Evolutionary conservation across 2,113 vertebrate species (phyloP).

Genomic region (Barnardius zonarius): DNA sequence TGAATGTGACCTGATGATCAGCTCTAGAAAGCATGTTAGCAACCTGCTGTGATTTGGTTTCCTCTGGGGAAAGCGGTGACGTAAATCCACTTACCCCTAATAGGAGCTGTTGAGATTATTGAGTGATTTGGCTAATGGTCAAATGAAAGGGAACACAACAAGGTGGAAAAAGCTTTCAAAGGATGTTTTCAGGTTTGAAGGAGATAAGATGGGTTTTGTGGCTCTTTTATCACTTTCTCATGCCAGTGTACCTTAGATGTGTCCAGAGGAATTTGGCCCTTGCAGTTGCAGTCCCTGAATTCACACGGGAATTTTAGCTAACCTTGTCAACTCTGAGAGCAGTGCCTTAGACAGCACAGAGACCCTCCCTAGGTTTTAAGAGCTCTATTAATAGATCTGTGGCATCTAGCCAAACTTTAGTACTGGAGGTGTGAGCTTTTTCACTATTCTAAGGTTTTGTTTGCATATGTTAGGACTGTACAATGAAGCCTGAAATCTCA

Average conservation of each 20-base stretch:
- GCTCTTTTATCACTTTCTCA: constrained; percentile 65
- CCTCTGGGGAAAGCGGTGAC: constrained; percentile 46
- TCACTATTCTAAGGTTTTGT: constrained; percentile 11
- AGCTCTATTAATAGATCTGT: constrained; percentile 72
- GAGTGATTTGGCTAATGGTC: constrained; percentile 31
- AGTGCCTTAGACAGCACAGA: constrained; percentile 53
- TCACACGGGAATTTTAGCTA: constrained; percentile 66
- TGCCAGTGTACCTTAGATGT: constrained; percentile 44
- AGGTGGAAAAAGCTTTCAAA: constrained; percentile 43
- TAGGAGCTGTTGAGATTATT: constrained; percentile 58
- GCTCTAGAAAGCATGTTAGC: constrained; percentile 11
- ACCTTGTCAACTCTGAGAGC: constrained; percentile 69
- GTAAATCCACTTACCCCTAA: constrained; percentile 64
- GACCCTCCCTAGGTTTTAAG: constrained; percentile 6
- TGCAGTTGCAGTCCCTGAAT: background rate
- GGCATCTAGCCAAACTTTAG: background rate
- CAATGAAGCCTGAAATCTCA: background rate
- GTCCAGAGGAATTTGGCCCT: constrained; percentile 15
- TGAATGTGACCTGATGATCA: constrained; percentile 7
- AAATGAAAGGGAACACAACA: constrained; percentile 29
- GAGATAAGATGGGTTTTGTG: constrained; percentile 57
- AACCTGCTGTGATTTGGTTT: constrained; percentile 55
- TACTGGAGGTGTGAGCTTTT: constrained; percentile 32
- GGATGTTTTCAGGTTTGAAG: constrained; percentile 48
- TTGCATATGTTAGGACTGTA: background rate